Evolutionary conservation across 2,888 invertebrate species (phyloP), one percentile per base, ranked within the genome.

Genomic region (Scaptomyza flava): DNA sequence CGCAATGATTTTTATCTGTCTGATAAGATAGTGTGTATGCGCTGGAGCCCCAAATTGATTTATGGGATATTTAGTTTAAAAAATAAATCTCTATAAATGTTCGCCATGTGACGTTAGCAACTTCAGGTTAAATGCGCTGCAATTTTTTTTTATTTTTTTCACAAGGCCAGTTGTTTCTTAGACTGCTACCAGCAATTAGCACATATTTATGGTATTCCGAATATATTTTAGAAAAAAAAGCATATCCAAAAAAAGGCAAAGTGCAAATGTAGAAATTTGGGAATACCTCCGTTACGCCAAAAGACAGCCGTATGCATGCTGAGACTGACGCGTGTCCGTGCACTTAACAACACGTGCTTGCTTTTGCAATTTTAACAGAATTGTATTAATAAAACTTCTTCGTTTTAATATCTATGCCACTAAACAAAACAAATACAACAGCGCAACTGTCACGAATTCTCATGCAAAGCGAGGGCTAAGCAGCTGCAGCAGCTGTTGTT

Each of bases 251-350:
- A 46, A 57, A 50, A 50, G 38, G 17, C 46, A 42, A 52, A 51
- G n/a, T 54, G 34, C 6, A 6, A 64, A 42, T 48, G 1, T 2
- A 12, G 33, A 4, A 61, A 52, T 57, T 54, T 30, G 30, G 27
- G 33, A 64, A 61, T 82, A 91, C 92, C 91, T 89, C 92, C 92
- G 73, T 91, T 90, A 66, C 90, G 89, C 91, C 91, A 92, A 81
- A 92, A 92, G 34, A 92, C 91, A 36, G 91, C 92, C 42, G 92
- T 91, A 77, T 92, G 91, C 92, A 92, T 92, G 64, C 64, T 83
- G 47, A 17, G 23, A 14, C 12, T 65, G 56, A 50, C 66, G 58
- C 23, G 12, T 36, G 47, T 53, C 45, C 23, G 31, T 62, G 30
- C 65, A 69, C 68, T 73, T 50, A n/a, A 46, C 41, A 61, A 64